Percentiles rank a stretch among this genome's conserved stretches.
phyloP scores from a whole-genome alignment of 2,797 vertebrate species.

The Phrynocephalus guinanensis region DNA sequence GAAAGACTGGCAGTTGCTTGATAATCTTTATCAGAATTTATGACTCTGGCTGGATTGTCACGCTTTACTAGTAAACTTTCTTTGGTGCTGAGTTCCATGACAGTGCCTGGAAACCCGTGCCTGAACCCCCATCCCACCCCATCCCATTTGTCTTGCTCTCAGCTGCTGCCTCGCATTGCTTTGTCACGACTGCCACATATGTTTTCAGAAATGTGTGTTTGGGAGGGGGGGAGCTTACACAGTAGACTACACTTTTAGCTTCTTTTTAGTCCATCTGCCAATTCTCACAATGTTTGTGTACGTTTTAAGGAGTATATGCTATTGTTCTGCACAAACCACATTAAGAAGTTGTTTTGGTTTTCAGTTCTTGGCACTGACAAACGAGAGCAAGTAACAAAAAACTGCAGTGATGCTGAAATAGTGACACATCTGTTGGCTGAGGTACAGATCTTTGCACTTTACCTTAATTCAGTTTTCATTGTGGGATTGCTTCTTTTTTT shows the following conservation, averaged over 20 bases:
- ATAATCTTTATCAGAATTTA: conserved; percentile 21
- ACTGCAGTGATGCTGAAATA: conserved; percentile 92
- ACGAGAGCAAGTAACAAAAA: conserved; percentile 90
- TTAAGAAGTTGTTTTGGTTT: conserved; percentile 56
- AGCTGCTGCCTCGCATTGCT: neutral
- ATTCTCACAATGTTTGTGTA: neutral
- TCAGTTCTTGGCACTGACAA: conserved; percentile 88
- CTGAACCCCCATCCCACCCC: neutral
- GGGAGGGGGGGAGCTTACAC: no score
- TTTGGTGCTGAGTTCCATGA: neutral
- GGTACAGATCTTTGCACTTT: conserved; percentile 76
- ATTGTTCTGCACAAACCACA: conserved; percentile 19
- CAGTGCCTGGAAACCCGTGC: neutral
- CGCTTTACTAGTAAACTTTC: conserved; percentile 13
- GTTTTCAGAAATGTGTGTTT: neutral
- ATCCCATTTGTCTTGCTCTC: neutral
- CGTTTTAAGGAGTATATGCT: neutral
- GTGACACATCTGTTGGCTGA: conserved; percentile 93
- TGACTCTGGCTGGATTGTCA: conserved; percentile 27
- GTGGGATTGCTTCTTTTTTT: neutral
- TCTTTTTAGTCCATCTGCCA: neutral
- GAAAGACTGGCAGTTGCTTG: neutral
- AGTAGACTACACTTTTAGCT: neutral
- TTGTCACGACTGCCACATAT: conserved; percentile 18
- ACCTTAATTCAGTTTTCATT: neutral